Evolutionary conservation across 2,113 vertebrate species (phyloP), one percentile per base, ranked within the genome.

Genomic region (Xenopus laevis): DNA sequence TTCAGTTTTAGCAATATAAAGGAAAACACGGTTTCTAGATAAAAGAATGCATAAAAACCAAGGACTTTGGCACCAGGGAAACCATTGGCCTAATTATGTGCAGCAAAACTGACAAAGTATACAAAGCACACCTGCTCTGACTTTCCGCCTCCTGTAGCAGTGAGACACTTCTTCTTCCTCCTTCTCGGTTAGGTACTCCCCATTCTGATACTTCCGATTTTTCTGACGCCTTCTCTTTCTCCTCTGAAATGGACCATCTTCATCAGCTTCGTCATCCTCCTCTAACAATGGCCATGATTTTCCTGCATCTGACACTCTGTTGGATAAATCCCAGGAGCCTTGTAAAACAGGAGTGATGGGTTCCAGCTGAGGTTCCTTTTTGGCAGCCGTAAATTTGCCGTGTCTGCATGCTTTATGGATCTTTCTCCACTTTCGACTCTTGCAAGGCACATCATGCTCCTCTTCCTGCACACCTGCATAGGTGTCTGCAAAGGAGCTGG

Each of bases 121-220:
- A 15, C 15, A 13, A 57, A 44, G 47, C 83, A 78, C 88, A 92
- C 92, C 90, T 81, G 86, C 82, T 87, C 86, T 89, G 40, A 84
- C 79, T 78, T 92, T 90, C 72, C 87, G 78, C 62, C 87, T 83
- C 72, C 90, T 81, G 64, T 82, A 79, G 78, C 83, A 79, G 79
- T 83, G 68, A 62, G 84, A 83, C 7, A 83, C 86, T 45, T 82
- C 88, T 71, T 88, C 91, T 78, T 91, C 89, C 68, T 91, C 90
- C 62, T 90, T 92, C 82, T 96, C 95, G 0, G 92, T 95, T 82
- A 98, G 80, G 83, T 98, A 98, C 53, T 98, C 97, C 46, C 95
- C 97, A 0, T 92, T 97, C 85, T 98, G 95, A 78, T 98, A 98
- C 79, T 96, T 98, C 74, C 90, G 89, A 84, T 89, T 98, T 70